These are phyloP conservation scores for Drosophila virilis DNA, from an alignment of 1,140 invertebrate species.

Conservation along the genomic window DNA sequence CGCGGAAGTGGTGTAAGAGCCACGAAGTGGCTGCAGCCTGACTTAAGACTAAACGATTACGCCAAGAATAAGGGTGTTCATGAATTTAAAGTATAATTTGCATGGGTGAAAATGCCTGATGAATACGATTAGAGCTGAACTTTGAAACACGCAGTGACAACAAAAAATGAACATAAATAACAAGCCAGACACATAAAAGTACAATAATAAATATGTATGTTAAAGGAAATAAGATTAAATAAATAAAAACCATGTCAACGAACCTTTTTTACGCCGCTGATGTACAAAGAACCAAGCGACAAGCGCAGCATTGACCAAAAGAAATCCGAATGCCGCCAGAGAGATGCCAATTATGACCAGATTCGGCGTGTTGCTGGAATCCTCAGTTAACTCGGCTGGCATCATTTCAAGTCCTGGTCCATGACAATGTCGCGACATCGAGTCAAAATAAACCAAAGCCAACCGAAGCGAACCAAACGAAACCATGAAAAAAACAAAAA, in stretches of 20 bases:
- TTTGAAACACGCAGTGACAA: neutral
- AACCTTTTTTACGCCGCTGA: constrained; percentile 89
- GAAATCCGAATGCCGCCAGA: constrained; percentile 90
- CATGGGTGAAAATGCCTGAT: neutral
- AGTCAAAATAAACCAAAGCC: constrained; percentile 22
- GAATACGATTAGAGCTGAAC: neutral
- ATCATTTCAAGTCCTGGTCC: constrained; percentile 86
- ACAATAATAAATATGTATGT: constrained; percentile 7
- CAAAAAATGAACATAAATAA: constrained; percentile 3
- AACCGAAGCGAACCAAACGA: constrained; percentile 55
- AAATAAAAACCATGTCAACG: constrained; percentile 63
- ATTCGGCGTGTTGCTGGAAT: constrained; percentile 88
- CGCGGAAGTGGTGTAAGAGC: constrained; percentile 61
- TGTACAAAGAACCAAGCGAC: constrained; percentile 93
- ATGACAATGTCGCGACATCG: constrained; percentile 19
- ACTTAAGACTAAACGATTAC: constrained; percentile 4
- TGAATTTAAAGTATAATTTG: constrained; percentile 22
- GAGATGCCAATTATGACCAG: constrained; percentile 93
- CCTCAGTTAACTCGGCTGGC: constrained; percentile 88
- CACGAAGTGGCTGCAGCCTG: constrained; percentile 35
- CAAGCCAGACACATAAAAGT: neutral
- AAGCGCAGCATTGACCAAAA: constrained; percentile 92
- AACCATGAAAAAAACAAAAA: constrained; percentile 42
- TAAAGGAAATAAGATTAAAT: constrained; percentile 22
- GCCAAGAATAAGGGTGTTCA: constrained; percentile 11